Evolutionary conservation across 2,797 vertebrate genomes (phyloP).

Genomic region (Esox masquinongy): DNA sequence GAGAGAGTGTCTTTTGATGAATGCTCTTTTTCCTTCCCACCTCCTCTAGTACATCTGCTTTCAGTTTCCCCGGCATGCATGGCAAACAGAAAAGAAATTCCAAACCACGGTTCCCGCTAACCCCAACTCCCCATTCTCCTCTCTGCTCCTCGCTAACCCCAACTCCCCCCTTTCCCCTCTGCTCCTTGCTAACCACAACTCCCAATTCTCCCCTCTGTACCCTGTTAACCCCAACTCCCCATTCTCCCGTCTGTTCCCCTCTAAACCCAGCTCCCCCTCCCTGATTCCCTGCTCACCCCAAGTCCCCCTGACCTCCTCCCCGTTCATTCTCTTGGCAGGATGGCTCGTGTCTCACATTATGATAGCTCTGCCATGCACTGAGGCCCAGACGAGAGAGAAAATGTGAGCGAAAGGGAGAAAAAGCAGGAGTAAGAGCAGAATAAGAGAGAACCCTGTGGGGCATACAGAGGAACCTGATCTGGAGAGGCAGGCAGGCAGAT

Average conservation of each 20-base stretch:
- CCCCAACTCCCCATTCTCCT: conserved; percentile 14
- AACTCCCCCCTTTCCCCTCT: conserved; percentile 39
- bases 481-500: neutral
- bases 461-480: neutral
- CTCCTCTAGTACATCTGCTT: conserved; percentile 75
- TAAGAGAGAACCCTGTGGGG: too few species aligned
- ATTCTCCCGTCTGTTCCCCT: neutral
- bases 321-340: conserved; percentile 74
- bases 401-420: neutral
- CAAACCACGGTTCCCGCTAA: conserved; percentile 65
- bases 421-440: neutral
- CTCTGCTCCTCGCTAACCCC: neutral
- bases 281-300: neutral
- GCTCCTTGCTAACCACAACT: conserved; percentile 19
- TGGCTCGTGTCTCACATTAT: conserved; percentile 74
- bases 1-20: neutral
- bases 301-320: conserved; percentile 38
- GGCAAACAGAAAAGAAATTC: conserved; percentile 82
- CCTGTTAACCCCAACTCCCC: conserved; percentile 24
- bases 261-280: neutral
- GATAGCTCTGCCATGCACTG: conserved; percentile 74
- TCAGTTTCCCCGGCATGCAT: conserved; percentile 78
- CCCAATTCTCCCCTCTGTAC: conserved; percentile 35
- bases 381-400: conserved; percentile 34
- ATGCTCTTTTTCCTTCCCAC: conserved; percentile 17